Percentiles rank a stretch among this genome's conserved stretches.
Evolutionary conservation across 2,113 vertebrate species (phyloP).

Genomic region (Anser brachyrhynchus): DNA sequence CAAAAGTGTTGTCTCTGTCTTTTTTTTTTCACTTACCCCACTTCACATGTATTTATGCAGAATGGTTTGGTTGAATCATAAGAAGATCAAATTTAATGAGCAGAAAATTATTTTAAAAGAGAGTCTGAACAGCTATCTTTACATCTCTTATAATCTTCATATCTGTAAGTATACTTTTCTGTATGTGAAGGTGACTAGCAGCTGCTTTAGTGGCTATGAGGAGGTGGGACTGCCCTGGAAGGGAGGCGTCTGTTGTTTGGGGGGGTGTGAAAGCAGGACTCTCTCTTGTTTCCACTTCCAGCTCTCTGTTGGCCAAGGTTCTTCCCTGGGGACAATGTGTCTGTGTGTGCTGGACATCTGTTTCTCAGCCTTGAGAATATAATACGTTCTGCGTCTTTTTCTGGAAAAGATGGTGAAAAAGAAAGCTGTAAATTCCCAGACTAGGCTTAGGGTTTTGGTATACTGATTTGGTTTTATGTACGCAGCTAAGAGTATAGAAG

Average conservation of each 20-base stretch:
- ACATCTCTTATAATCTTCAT: neutral
- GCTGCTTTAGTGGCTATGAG: neutral
- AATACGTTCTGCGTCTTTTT: neutral
- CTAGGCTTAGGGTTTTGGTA: neutral
- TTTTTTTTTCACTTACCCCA: too few species aligned
- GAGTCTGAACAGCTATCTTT: neutral
- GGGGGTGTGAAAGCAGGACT: neutral
- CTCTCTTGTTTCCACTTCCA: neutral
- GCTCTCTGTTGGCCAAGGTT: neutral
- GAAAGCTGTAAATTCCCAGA: neutral
- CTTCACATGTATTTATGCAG: neutral
- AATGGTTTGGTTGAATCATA: neutral
- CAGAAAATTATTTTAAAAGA: neutral
- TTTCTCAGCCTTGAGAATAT: neutral
- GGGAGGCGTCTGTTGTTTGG: neutral
- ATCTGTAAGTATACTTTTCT: neutral
- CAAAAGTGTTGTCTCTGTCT: neutral
- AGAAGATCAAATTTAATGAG: neutral
- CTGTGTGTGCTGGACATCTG: neutral
- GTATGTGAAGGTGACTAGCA: neutral
- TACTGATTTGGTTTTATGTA: neutral
- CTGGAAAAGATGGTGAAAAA: slow-evolving; percentile 52
- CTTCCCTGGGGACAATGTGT: neutral
- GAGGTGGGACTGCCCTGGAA: too few species aligned
- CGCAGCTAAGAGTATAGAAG: neutral